Percentiles rank a stretch among this genome's conserved stretches.
These are phyloP conservation scores for Chiridota heheva DNA, from an alignment of 35 echinoderm and acorn worm genomes.

Conservation along the genomic window DNA sequence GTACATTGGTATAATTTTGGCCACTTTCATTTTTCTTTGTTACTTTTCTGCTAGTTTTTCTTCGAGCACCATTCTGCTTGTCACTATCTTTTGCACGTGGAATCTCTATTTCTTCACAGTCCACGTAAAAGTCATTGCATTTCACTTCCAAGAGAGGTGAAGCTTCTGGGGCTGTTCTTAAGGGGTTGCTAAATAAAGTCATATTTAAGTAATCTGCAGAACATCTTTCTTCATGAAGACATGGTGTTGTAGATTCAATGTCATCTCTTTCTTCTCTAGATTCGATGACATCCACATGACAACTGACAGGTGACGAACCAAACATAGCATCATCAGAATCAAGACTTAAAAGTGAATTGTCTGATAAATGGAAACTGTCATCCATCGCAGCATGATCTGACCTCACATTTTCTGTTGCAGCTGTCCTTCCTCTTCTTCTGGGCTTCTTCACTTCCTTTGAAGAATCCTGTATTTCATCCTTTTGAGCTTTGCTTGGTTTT, in stretches of 20 bases:
- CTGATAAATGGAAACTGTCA: conserved; percentile 9
- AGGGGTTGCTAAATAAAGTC: too few species aligned
- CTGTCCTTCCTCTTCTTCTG: conserved; percentile 52
- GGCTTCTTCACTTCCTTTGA: conserved; percentile 16
- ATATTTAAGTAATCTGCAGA: too few species aligned
- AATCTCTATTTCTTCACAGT: conserved; percentile 87
- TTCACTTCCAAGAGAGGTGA: too few species aligned
- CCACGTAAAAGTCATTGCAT: too few species aligned
- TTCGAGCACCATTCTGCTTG: not conserved
- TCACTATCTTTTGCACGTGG: conserved; percentile 63
- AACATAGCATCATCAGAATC: too few species aligned
- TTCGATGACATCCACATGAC: too few species aligned
- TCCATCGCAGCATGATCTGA: not conserved
- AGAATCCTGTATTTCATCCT: not conserved
- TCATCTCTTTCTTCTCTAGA: too few species aligned
- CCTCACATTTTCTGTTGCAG: conserved; percentile 38
- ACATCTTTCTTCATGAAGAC: too few species aligned
- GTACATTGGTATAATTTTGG: too few species aligned
- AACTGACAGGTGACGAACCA: too few species aligned
- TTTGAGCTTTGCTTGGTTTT: not conserved
- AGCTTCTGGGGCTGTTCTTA: too few species aligned
- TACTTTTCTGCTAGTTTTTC: conserved; percentile 9
- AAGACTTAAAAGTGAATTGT: conserved; percentile 20
- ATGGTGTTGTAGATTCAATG: too few species aligned
- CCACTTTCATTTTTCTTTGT: conserved; percentile 22